Conservation (phyloP, 2,113 vertebrate species). For the Alouatta palliata region DNA sequence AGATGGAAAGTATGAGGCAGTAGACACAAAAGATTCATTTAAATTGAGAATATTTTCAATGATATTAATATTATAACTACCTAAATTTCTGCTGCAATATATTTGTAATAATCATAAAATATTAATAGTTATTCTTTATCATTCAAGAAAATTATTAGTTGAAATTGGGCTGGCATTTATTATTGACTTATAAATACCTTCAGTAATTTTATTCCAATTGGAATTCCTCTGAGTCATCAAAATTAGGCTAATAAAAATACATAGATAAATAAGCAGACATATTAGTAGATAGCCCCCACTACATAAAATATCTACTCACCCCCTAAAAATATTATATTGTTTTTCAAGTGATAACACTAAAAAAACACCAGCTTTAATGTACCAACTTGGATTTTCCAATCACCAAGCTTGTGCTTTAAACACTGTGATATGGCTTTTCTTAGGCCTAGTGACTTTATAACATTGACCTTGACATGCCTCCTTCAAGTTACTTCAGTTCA, state of each 20-base stretch:
- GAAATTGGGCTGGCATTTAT: not conserved
- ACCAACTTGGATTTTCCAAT: not conserved
- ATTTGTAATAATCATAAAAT: not conserved
- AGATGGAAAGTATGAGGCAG: not conserved
- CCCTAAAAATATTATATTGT: not conserved
- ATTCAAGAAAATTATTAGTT: not conserved
- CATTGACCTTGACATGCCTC: rapidly evolving
- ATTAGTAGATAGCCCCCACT: not conserved
- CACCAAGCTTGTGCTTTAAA: not conserved
- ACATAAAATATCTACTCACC: not conserved
- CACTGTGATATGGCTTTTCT: not conserved
- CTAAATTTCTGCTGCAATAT: not conserved
- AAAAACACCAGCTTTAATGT: not conserved
- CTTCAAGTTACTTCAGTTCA: not conserved
- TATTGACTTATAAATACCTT: not conserved
- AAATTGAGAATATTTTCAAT: not conserved
- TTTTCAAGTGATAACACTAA: not conserved
- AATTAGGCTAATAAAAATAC: not conserved
- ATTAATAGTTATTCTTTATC: not conserved
- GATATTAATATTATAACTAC: not conserved
- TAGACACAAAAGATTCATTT: not conserved
- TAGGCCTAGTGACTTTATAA: not conserved
- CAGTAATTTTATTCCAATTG: not conserved
- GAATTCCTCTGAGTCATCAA: not conserved
- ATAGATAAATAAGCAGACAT: not conserved